phyloP scores from a whole-genome alignment of 2,888 invertebrate species.

The Notodromas monacha region DNA sequence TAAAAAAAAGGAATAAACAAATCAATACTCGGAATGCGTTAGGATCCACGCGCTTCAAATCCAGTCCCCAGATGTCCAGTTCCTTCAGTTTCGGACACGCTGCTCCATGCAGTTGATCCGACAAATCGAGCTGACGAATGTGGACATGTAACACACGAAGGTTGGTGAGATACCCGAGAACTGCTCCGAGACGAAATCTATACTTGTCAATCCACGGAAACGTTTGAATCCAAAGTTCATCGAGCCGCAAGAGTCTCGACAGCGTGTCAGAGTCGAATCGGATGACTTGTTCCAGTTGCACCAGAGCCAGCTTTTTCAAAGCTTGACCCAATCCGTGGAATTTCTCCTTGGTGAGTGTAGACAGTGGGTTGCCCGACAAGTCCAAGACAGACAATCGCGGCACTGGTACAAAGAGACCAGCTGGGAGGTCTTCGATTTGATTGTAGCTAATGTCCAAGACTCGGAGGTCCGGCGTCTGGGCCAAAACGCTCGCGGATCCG shows the following conservation, averaged over 20 bases:
- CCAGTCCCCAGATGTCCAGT: slow-evolving; percentile 40
- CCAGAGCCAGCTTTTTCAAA: slow-evolving; percentile 38
- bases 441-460: slow-evolving; percentile 41
- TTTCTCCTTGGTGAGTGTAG: slow-evolving; percentile 33
- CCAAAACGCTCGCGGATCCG: slow-evolving; percentile 29
- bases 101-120: slow-evolving; percentile 36
- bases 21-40: slow-evolving; percentile 34
- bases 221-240: slow-evolving; percentile 33
- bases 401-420: slow-evolving; percentile 35
- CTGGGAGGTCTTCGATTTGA: slow-evolving; percentile 34
- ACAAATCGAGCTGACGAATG: slow-evolving; percentile 34
- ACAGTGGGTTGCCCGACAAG: slow-evolving; percentile 43
- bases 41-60: slow-evolving; percentile 34
- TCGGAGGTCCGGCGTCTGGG: slow-evolving; percentile 21
- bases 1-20: too few relatives aligned
- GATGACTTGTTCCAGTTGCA: slow-evolving; percentile 34
- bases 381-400: slow-evolving; percentile 37
- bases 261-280: slow-evolving; percentile 39
- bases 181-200: slow-evolving; percentile 10
- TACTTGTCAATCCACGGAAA: too few relatives aligned
- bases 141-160: slow-evolving; percentile 39
- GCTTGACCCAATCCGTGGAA: slow-evolving; percentile 32
- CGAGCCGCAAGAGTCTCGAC: slow-evolving; percentile 32
- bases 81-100: slow-evolving; percentile 44
- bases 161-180: slow-evolving; percentile 34